Percentiles rank a stretch among this genome's conserved stretches.
Evolutionary conservation across 2,888 invertebrate genomes (phyloP).

Genomic region (Andrena fulva): DNA sequence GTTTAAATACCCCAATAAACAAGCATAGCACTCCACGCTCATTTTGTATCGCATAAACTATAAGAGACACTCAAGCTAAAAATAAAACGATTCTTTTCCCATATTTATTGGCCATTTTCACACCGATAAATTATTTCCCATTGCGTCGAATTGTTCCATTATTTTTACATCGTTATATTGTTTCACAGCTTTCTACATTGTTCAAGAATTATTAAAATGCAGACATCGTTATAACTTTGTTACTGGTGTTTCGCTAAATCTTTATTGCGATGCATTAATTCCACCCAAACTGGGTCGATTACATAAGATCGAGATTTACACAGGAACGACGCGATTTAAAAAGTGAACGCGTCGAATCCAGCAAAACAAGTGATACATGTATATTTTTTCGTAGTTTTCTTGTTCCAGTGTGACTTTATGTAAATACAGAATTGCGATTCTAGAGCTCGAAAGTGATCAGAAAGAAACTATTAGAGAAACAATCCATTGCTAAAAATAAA

Average conservation of each 20-base stretch:
- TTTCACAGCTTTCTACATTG: background rate
- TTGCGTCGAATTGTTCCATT: background rate
- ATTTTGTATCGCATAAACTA: background rate
- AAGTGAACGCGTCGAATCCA: background rate
- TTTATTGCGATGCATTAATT: conserved; percentile 4
- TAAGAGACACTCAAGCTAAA: background rate
- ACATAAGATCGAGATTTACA: background rate
- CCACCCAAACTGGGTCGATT: conserved; percentile 3
- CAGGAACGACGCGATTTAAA: background rate
- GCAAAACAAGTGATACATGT: background rate
- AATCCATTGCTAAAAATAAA: no score
- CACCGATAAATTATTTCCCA: background rate
- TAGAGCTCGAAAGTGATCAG: background rate
- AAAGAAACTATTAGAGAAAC: background rate
- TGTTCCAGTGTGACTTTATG: background rate
- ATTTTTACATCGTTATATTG: background rate
- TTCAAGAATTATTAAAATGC: background rate
- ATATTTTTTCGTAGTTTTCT: background rate
- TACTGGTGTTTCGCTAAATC: background rate
- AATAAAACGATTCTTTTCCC: background rate
- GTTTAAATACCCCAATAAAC: no score
- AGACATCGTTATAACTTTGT: background rate
- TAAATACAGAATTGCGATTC: background rate
- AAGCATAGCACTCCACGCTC: no score
- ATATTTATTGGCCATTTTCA: background rate